Evolutionary conservation across 2,888 invertebrate species (phyloP), one percentile per base, ranked within the genome.

Genomic region (Drosophila mimica): DNA sequence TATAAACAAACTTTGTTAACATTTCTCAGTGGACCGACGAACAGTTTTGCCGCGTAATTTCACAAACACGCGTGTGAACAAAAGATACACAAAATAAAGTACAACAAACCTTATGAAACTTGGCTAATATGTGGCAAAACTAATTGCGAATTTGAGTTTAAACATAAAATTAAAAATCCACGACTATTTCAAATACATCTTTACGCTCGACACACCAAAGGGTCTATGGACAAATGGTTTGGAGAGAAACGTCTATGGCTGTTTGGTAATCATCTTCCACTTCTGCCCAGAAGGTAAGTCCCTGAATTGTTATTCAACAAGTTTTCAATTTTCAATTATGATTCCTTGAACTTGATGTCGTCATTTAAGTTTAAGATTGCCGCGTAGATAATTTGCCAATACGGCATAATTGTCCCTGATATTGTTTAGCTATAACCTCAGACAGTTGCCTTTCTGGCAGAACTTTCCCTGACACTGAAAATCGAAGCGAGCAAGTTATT

Each of bases 191-290:
- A 65, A 60, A 57, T 28, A 20, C 30, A 43, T 54, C 33, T 56
- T 28, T 28, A 58, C 30, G 54, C 59, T 34, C 28, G 34, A 15
- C 11, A n/a, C 43, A 65, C 72, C 8, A 28, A 60, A 61, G 58
- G 85, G 91, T 92, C 91, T 94, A 97, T 97, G 97, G 97, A 97
- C 96, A 97, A 96, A 97, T 97, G 97, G 97, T 96, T 97, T 94
- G 96, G 96, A 94, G 97, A 97, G 94, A 96, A 96, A 94, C 96
- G 96, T 94, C 94, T 97, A 93, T 97, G 97, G 97, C 96, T 97
- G 94, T 96, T 97, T 94, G 97, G 97, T 93, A 97, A 96, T 95
- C 97, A 97, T 94, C 95, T 97, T 93, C 97, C 97, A 92, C 94
- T 97, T 89, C 93, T 97, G 92, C 97, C 97, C 79, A 95, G 97